Percentiles rank a stretch among this genome's conserved stretches.
These are phyloP conservation scores for Pelusios castaneus DNA, from an alignment of 2,113 vertebrate genomes.

Conservation along the genomic window DNA sequence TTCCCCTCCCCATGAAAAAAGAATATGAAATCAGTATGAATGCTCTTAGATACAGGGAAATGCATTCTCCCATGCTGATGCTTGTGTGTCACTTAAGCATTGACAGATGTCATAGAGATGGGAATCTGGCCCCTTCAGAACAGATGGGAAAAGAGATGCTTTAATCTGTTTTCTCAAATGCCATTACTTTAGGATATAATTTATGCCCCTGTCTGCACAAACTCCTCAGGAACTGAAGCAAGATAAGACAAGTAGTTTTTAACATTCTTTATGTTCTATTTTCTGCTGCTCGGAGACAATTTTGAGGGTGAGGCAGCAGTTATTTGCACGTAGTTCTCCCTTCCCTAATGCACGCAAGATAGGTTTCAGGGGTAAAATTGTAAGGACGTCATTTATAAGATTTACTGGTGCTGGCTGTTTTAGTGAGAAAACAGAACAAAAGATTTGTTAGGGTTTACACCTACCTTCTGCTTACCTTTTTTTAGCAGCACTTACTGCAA, in stretches of 20 bases:
- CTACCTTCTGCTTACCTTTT: neutral
- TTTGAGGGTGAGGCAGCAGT: conserved; percentile 6
- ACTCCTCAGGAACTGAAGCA: conserved; percentile 16
- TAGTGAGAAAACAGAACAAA: neutral
- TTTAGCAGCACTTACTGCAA: neutral
- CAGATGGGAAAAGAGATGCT: neutral
- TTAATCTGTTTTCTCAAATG: neutral
- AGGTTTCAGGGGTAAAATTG: neutral
- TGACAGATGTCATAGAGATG: neutral
- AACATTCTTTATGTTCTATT: conserved; percentile 41
- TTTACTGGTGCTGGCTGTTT: neutral
- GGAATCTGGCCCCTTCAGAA: neutral
- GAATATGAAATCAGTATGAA: too few species aligned
- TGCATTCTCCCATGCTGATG: neutral
- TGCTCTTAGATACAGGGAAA: neutral
- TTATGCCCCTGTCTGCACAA: conserved; percentile 36
- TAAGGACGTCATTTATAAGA: neutral
- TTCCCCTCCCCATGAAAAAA: too few species aligned
- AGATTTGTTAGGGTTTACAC: neutral
- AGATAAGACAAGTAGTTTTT: conserved; percentile 61
- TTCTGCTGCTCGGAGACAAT: conserved; percentile 51
- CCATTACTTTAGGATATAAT: neutral
- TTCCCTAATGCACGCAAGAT: neutral
- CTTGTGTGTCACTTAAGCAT: fast-evolving
- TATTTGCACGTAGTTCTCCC: neutral